Conservation (phyloP, 2,113 vertebrate species). For the Megaptera novaeangliae region DNA sequence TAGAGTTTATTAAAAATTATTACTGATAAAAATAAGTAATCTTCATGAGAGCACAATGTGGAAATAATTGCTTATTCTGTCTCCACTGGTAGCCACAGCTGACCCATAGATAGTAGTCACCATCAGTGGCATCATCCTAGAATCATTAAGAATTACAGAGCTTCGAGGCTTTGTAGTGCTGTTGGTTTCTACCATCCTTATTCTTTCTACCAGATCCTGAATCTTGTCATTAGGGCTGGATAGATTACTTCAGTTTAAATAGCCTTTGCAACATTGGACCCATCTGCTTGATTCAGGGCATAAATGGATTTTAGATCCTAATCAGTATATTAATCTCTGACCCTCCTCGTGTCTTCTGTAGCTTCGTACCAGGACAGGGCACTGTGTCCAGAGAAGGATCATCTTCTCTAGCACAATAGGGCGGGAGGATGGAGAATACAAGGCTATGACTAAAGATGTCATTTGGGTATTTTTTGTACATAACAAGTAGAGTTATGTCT, state of each 20-base stretch:
- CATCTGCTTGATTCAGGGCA: background rate
- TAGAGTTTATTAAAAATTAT: constrained; percentile 11
- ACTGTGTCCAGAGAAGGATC: background rate
- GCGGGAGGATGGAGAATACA: background rate
- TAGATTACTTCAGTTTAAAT: constrained; percentile 11
- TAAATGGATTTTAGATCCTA: background rate
- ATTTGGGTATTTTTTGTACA: background rate
- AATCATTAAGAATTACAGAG: background rate
- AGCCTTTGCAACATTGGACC: background rate
- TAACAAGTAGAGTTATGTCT: background rate
- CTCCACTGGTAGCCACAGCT: background rate
- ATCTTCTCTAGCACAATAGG: background rate
- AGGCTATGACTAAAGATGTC: background rate
- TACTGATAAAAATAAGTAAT: constrained; percentile 1
- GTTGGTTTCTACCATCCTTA: background rate
- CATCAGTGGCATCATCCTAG: background rate
- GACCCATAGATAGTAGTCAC: background rate
- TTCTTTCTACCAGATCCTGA: background rate
- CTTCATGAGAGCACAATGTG: background rate
- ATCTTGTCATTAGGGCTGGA: background rate
- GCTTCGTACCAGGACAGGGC: background rate
- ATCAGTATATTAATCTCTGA: background rate
- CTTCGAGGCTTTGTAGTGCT: background rate
- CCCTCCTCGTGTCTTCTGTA: background rate
- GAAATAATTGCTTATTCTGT: background rate